phyloP scores from a whole-genome alignment of 2,888 invertebrate species.

The Cosmorhoe ocellata region DNA sequence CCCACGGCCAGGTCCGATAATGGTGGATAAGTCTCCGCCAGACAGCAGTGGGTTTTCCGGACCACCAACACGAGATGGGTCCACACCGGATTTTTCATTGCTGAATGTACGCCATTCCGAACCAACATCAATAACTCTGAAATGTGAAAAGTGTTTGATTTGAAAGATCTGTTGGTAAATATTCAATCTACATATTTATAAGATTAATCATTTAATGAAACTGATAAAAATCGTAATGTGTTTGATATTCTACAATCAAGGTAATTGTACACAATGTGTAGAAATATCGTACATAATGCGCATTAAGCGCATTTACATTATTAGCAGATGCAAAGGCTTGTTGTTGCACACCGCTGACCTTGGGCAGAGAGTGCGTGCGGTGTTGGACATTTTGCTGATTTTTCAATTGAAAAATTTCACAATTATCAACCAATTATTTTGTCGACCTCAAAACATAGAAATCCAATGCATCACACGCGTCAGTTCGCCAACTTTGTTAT shows the following conservation, averaged over 20 bases:
- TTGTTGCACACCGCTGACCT: constrained; percentile 25
- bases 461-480: constrained; percentile 48
- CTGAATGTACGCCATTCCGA: constrained; percentile 99
- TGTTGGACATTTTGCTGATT: constrained; percentile 35
- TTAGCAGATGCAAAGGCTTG: constrained; percentile 17
- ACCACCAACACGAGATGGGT: constrained; percentile 99
- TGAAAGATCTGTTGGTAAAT: too few relatives aligned
- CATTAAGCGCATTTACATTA: constrained; percentile 3
- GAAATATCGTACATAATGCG: too few relatives aligned
- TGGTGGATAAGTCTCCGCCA: constrained; percentile 97
- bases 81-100: constrained; percentile 97
- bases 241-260: too few relatives aligned
- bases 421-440: constrained; percentile 41
- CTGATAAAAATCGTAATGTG: too few relatives aligned
- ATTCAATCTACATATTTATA: too few relatives aligned
- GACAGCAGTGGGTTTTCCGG: constrained; percentile 98
- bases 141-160: too few relatives aligned
- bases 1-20: constrained; percentile 90
- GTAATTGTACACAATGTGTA: constrained; percentile 7
- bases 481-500: constrained; percentile 46
- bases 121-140: constrained; percentile 99
- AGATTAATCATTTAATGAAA: too few relatives aligned
- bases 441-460: constrained; percentile 51
- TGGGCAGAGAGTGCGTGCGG: constrained; percentile 19
- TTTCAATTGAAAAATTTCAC: constrained; percentile 39